Conservation (phyloP, 2,797 vertebrate genomes). For the Margarornis squamiger region DNA sequence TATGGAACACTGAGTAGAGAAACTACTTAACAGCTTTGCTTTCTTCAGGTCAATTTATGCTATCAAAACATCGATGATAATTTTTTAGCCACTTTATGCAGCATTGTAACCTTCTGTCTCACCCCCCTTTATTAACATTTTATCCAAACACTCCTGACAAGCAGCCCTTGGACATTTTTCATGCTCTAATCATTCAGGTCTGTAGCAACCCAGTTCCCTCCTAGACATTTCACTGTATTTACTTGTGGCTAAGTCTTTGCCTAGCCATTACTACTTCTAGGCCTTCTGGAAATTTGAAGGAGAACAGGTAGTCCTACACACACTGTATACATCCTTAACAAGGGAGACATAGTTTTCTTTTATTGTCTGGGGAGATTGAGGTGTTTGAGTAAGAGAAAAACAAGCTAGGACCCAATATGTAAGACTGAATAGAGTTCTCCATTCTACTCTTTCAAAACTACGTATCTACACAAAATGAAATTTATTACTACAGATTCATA, state of each 20-base stretch:
- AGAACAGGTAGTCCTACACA: not conserved
- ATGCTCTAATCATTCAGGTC: not conserved
- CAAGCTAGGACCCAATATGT: not conserved
- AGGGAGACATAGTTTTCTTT: not conserved
- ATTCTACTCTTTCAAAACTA: not conserved
- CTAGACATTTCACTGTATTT: rapidly evolving
- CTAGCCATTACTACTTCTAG: not conserved
- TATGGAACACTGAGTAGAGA: not conserved
- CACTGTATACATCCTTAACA: not conserved
- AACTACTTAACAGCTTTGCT: not conserved
- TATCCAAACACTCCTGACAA: not conserved
- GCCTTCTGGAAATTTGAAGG: not conserved
- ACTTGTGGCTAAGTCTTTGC: not conserved
- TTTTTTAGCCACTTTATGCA: not conserved
- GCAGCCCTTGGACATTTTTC: not conserved
- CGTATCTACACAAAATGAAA: not conserved
- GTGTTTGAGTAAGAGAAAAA: not conserved
- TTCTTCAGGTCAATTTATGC: not conserved
- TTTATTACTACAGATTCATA: not conserved
- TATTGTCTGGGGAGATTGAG: not conserved
- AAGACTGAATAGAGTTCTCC: not conserved
- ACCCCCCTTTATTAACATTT: rapidly evolving
- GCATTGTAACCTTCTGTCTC: not conserved
- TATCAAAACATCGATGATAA: not conserved
- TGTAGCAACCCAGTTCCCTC: not conserved